Evolutionary conservation across 2,888 invertebrate species (phyloP), one percentile per base, ranked within the genome.

Genomic region (Terebella lapidaria): DNA sequence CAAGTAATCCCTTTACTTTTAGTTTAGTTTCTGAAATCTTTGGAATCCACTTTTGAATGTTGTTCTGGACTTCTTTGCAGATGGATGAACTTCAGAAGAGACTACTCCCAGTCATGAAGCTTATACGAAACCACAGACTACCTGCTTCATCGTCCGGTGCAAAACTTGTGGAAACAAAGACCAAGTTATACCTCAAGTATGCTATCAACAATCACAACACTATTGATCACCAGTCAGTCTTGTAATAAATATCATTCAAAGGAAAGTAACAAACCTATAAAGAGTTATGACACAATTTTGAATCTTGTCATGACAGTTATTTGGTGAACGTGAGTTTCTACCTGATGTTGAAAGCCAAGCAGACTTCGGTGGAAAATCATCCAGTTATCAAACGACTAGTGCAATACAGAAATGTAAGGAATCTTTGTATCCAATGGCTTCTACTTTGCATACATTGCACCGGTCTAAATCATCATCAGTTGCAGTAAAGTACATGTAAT

Each of bases 321-420:
- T 89, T 89, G 70, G 87, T 88, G 25, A 94, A 94, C 77, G 87
- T 94, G 45, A 85, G 87, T 54, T 92, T 91, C 81, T 94, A 94
- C 80, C 79, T 95, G 68, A 84, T 91, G 69, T 81, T 95, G 20
- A 93, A 93, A 83, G 86, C 89, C 58, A 88, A 88, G 73, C 87
- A 87, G 71, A 81, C 85, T 25, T 84, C 86, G 58, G 84, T 91
- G 25, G 86, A 87, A 72, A 87, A 88, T 70, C 96, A 97, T 84
- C 95, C 96, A n/a, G 87, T 95, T 18, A 86, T 91, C 49, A 90
- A 91, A 76, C 85, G 91, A 64, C 83, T 96, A 56, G 87, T 89
- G 61, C 90, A 92, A 74, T 89, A 90, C 72, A 77, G 80, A 69
- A 80, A 81, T 71, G 82, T 82, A 51, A 47, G 58, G 49, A 28